Conservation (phyloP, 1,140 invertebrate genomes). For the Pogonognathellus flavescens region DNA sequence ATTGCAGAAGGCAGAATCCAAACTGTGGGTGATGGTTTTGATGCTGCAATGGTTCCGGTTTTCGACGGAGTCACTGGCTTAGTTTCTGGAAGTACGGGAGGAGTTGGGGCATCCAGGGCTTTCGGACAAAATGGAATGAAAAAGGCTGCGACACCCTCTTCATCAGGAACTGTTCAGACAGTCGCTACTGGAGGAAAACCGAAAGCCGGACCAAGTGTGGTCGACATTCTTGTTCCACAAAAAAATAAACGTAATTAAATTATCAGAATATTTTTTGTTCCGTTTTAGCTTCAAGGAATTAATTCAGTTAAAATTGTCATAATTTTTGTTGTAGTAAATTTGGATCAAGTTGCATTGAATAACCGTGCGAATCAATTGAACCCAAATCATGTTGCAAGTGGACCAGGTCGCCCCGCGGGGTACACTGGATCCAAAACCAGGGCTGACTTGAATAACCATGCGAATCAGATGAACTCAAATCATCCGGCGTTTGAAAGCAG, state of each 20-base stretch:
- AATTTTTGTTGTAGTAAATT: background rate
- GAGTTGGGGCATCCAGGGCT: constrained; percentile 39
- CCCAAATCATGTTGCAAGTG: constrained; percentile 61
- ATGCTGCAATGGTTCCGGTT: constrained; percentile 64
- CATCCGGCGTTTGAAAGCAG: background rate
- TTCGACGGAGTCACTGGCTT: constrained; percentile 60
- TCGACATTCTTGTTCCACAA: background rate
- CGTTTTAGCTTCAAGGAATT: no score
- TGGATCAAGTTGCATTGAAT: constrained; percentile 54
- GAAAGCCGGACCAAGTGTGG: background rate
- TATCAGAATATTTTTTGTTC: background rate
- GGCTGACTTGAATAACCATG: background rate
- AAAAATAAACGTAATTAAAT: background rate
- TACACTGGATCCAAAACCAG: background rate
- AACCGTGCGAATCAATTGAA: constrained; percentile 65
- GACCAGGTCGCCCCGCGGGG: constrained; percentile 63
- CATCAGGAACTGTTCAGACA: background rate
- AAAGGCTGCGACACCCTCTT: background rate
- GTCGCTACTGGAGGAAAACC: background rate
- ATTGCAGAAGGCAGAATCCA: background rate
- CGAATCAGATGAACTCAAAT: constrained; percentile 21
- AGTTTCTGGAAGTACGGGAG: constrained; percentile 49
- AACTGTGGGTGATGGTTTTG: constrained; percentile 55
- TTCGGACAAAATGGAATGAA: constrained; percentile 23
- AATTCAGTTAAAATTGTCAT: background rate